phyloP scores from a whole-genome alignment of 2,797 vertebrate species.

The Anguilla marmorata region DNA sequence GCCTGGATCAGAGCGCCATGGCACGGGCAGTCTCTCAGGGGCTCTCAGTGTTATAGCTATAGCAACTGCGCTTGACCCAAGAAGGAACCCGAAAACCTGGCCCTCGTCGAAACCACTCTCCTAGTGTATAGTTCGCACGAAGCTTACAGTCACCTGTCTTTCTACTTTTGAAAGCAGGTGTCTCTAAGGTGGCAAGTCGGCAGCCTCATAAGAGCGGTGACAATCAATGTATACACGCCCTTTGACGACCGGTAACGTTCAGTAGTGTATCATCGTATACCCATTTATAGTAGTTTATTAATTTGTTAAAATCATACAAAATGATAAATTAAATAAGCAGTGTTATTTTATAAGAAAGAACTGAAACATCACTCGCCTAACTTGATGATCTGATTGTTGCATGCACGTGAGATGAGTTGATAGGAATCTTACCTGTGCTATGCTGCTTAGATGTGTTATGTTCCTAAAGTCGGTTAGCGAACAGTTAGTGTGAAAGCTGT shows the following conservation, averaged over 20 bases:
- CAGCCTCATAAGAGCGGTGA: background rate
- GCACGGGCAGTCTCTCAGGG: conserved; percentile 63
- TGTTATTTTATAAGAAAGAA: background rate
- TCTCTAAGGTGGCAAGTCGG: background rate
- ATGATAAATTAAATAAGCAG: background rate
- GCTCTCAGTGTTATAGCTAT: conserved; percentile 56
- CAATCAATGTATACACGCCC: background rate
- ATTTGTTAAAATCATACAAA: background rate
- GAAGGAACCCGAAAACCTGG: background rate
- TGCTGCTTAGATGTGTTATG: background rate
- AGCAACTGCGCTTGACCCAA: conserved; percentile 41
- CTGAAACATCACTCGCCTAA: background rate
- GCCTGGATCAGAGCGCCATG: conserved; percentile 79
- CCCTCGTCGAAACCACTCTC: background rate
- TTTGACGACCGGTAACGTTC: background rate
- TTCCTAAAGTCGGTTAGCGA: background rate
- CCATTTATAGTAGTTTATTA: background rate
- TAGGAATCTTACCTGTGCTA: background rate
- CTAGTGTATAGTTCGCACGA: background rate
- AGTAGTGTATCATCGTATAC: background rate
- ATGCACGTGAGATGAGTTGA: background rate
- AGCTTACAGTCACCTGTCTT: background rate
- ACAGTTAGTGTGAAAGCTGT: background rate
- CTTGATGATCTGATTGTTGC: background rate
- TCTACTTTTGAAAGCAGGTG: background rate